Base-by-base conservation (phyloP, 2,113 vertebrate genomes). In the Heteronetta atricapilla region DNA sequence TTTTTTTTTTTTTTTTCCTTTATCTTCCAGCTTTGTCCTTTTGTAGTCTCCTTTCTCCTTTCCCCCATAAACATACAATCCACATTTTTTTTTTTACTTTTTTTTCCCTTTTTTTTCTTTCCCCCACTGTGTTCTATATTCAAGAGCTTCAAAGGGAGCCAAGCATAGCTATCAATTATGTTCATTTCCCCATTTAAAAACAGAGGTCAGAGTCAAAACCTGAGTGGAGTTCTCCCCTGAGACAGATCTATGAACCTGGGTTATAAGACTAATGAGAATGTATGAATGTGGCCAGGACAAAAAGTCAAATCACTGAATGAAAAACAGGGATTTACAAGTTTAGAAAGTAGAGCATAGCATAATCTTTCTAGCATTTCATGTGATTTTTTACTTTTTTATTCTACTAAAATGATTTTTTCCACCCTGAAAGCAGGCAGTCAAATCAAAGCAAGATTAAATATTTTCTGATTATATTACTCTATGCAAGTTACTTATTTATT, bases 41-140 rank as follows among this genome's bases (percentile, higher is more conserved):
- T 66, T 84, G 13, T 69, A 79, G 60, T 93, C 89, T 97, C 86
- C 89, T 94, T 93, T 92, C 89, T 97, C 88, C 89, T 95, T 93
- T 82, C 38, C 46, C 42, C 26, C 33, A 31, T 70, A 90, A 92
- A 78, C 0, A 0, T 59, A 86, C 46, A 94, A 92, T 86, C 6
- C 26, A 21, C 5, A 56, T 46, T 72, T 63, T 48, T 48, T 48
- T 48, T 48, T 48, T 48, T 48, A 20, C 20, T 48, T 48, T 48
- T 21, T 48, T 21, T 48, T 48, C 9, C 18, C 8, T 46, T 20
- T 46, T 40, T 69, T 25, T 80, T 36, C 64, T 69, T 84, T 90
- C 62, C 5, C 1, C 60, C 46, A 36, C 33, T 81, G 26, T 17
- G 15, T 91, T 93, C 80, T 82, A 17, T 78, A 55, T 68, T 83